phyloP scores from a whole-genome alignment of 2,888 invertebrate genomes.

The Tanypteryx hageni region DNA sequence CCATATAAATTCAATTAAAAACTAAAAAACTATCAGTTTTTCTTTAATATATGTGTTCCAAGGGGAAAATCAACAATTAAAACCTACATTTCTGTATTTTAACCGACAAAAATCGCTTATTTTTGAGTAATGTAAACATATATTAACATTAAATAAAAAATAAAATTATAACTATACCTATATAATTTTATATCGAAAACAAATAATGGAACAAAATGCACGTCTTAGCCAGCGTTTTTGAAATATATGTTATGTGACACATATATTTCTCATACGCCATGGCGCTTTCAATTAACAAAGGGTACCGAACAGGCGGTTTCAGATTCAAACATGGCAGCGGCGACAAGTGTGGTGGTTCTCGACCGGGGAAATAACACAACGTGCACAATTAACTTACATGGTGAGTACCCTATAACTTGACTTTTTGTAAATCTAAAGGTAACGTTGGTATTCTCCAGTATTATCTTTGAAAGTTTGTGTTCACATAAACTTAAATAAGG shows the following conservation, averaged over 20 bases:
- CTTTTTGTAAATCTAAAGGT: slow-evolving; percentile 14
- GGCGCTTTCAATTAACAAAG: slow-evolving; percentile 68
- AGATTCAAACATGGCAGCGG: slow-evolving; percentile 77
- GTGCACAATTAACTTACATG: slow-evolving; percentile 97
- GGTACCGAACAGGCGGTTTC: slow-evolving; percentile 72
- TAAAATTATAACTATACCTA: neutral
- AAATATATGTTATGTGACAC: neutral
- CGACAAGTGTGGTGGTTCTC: slow-evolving; percentile 95
- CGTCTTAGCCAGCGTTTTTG: neutral
- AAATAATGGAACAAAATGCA: no score
- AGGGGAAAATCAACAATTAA: neutral
- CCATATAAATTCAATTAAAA: neutral
- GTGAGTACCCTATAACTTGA: slow-evolving; percentile 79
- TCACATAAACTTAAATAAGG: slow-evolving; percentile 36
- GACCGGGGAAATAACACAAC: slow-evolving; percentile 98
- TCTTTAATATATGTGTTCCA: neutral
- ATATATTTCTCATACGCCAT: slow-evolving; percentile 50
- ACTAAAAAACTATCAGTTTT: neutral
- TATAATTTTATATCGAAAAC: neutral
- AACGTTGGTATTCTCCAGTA: neutral
- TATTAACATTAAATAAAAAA: no score
- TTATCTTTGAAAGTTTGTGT: neutral
- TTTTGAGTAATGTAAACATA: no score
- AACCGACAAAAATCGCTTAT: no score
- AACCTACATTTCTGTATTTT: no score